Conservation (phyloP, 92 coral and sea anemone genomes). For the Zoanthus sociatus region DNA sequence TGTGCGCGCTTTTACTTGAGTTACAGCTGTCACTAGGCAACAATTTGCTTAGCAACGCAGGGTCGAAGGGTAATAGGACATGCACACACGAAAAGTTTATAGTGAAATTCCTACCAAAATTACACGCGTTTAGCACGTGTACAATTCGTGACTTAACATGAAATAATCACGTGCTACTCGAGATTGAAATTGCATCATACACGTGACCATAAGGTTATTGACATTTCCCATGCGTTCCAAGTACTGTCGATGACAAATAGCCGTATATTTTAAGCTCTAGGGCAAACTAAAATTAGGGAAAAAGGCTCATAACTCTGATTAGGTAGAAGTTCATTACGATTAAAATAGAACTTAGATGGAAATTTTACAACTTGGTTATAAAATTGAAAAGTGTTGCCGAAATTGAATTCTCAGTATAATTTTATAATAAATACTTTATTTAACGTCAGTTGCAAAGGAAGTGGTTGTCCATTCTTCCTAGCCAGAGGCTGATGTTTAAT, state of each 20-base stretch:
- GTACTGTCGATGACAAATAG: not conserved
- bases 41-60: not conserved
- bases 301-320: too few relatives aligned
- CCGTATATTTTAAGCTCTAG: too few relatives aligned
- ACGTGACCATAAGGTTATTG: not conserved
- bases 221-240: not conserved
- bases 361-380: too few relatives aligned
- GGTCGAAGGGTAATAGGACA: not conserved
- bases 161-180: not conserved
- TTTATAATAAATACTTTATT: too few relatives aligned
- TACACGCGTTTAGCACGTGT: not conserved
- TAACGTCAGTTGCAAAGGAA: too few relatives aligned
- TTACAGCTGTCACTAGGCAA: not conserved
- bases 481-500: too few relatives aligned
- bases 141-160: not conserved
- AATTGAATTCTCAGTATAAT: too few relatives aligned
- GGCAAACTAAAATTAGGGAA: too few relatives aligned
- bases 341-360: too few relatives aligned
- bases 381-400: too few relatives aligned
- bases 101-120: not conserved
- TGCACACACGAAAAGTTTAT: not conserved
- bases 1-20: not conserved
- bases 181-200: not conserved
- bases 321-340: too few relatives aligned
- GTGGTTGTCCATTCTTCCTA: too few relatives aligned